Conservation (phyloP, 2,888 invertebrate genomes). For the Drosophila anceps region DNA sequence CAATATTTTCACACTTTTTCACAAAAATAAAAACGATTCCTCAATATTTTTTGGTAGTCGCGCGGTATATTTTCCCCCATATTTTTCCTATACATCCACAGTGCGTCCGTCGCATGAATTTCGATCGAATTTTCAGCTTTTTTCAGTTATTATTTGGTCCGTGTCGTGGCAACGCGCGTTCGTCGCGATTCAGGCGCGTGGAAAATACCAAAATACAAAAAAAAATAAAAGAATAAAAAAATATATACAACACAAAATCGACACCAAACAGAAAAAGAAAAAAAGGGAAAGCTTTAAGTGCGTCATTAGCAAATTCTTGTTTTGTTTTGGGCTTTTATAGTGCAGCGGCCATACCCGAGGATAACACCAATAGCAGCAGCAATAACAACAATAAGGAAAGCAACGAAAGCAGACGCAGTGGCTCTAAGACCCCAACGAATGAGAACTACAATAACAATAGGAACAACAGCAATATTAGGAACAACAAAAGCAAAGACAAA, state of each 20-base stretch:
- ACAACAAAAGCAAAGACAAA: constrained; percentile 44
- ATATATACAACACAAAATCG: constrained; percentile 16
- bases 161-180: constrained; percentile 80
- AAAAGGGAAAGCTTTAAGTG: constrained; percentile 39
- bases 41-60: constrained; percentile 75
- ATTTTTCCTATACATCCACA: constrained; percentile 47
- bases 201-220: constrained; percentile 43
- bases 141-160: constrained; percentile 80
- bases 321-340: constrained; percentile 74
- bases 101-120: constrained; percentile 55
- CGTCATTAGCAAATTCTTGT: constrained; percentile 54
- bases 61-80: constrained; percentile 45
- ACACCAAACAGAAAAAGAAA: constrained; percentile 21
- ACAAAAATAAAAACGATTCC: constrained; percentile 79
- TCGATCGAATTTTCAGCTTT: constrained; percentile 55
- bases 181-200: constrained; percentile 69
- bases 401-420: constrained; percentile 62
- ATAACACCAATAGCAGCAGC: constrained; percentile 41
- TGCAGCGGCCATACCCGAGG: constrained; percentile 64
- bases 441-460: constrained; percentile 45
- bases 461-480: constrained; percentile 51
- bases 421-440: constrained; percentile 76
- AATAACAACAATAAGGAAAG: constrained; percentile 31
- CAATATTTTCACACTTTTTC: constrained; percentile 82
- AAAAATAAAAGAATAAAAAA: too few species aligned